Percentiles rank a stretch among this genome's conserved stretches.
Conservation (phyloP, 2,113 vertebrate species). For the Odocoileus hemionus region DNA sequence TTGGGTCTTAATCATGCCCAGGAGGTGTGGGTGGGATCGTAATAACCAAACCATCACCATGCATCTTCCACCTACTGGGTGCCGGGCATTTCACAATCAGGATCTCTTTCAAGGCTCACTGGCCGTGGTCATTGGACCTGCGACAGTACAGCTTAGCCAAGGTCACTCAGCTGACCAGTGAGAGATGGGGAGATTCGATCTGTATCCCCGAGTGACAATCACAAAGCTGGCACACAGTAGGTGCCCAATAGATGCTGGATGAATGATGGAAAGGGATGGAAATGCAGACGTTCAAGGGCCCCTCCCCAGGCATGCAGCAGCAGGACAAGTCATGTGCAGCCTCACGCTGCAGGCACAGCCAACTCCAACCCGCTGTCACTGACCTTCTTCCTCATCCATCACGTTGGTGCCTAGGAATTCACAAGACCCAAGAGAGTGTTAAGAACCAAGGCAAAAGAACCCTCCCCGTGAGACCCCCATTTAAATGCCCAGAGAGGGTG, state of each 20-base stretch:
- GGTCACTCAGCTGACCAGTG: not conserved
- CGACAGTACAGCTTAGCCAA: not conserved
- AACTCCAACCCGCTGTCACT: not conserved
- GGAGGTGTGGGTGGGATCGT: rapidly evolving
- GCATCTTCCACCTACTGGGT: rapidly evolving
- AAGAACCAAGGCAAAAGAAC: not conserved
- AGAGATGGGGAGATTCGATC: not conserved
- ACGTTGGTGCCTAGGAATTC: not conserved
- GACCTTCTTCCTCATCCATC: slow-evolving; percentile 42
- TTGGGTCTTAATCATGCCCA: not conserved
- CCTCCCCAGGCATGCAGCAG: not conserved
- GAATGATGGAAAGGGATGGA: not conserved
- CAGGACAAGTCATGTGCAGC: not conserved
- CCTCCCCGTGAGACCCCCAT: not conserved
- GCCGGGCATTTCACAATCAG: not conserved
- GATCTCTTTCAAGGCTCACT: not conserved
- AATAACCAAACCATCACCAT: not conserved
- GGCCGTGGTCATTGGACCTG: too few species aligned
- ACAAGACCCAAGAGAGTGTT: not conserved
- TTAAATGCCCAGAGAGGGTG: not conserved
- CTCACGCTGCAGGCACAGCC: not conserved
- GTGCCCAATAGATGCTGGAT: not conserved
- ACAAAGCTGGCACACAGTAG: not conserved
- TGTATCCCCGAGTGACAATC: not conserved
- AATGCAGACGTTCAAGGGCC: rapidly evolving